These are phyloP conservation scores for Vidua macroura DNA, from an alignment of 2,113 vertebrate species.

Conservation along the genomic window DNA sequence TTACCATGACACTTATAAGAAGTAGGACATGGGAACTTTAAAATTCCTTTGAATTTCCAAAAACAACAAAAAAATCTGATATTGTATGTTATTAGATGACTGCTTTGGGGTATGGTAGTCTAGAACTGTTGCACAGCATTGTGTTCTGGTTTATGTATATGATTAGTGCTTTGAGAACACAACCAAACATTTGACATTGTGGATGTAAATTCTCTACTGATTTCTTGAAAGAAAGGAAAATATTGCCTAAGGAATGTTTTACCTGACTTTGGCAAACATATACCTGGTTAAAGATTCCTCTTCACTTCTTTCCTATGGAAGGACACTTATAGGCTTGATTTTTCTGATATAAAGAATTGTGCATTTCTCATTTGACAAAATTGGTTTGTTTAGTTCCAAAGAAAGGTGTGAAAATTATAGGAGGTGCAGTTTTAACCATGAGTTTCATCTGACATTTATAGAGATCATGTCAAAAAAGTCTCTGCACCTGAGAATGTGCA, in stretches of 20 bases:
- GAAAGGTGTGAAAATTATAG: neutral
- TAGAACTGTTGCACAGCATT: neutral
- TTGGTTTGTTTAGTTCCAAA: neutral
- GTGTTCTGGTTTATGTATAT: neutral
- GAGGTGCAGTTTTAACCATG: neutral
- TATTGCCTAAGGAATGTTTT: neutral
- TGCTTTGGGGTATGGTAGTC: neutral
- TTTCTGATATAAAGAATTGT: neutral
- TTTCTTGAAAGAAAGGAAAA: neutral
- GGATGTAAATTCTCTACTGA: neutral
- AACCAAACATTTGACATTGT: neutral
- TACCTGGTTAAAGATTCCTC: neutral
- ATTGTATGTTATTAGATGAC: neutral
- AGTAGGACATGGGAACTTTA: neutral
- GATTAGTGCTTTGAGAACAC: neutral
- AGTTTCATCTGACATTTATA: neutral
- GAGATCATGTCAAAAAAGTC: neutral
- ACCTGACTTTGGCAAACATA: neutral
- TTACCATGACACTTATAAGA: neutral
- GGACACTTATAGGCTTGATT: neutral
- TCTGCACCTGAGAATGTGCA: neutral
- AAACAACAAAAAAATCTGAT: neutral
- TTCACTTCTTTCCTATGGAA: neutral
- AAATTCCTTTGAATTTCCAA: neutral
- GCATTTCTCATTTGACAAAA: neutral